These are phyloP conservation scores for Erpornis zantholeuca DNA, from an alignment of 2,113 vertebrate genomes.

Conservation along the genomic window DNA sequence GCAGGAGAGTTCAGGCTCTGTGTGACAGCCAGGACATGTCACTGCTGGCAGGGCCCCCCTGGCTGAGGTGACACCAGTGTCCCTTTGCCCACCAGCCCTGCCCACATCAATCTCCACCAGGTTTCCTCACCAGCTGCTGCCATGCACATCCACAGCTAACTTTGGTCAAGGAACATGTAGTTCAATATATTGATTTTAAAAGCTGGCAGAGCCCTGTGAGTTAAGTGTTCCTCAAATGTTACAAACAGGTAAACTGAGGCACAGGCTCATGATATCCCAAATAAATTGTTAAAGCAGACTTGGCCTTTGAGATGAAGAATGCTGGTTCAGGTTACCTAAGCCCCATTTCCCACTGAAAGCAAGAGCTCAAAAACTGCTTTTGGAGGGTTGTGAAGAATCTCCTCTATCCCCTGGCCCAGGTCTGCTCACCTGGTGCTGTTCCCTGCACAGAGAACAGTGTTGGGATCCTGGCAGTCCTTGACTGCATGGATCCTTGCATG, in stretches of 20 bases:
- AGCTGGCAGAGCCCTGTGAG: not conserved
- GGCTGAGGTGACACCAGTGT: not conserved
- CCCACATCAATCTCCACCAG: not conserved
- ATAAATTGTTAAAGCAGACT: not conserved
- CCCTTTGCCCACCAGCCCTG: not conserved
- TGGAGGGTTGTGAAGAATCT: not conserved
- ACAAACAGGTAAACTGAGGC: not conserved
- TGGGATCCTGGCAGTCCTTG: not conserved
- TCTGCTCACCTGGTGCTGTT: not conserved
- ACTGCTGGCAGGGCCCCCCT: not conserved
- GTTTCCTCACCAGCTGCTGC: not conserved
- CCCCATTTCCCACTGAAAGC: not conserved
- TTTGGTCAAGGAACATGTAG: not conserved
- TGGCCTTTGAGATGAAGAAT: not conserved
- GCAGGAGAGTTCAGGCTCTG: not conserved
- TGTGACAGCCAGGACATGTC: not conserved
- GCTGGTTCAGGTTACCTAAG: not conserved
- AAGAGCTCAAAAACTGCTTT: not conserved
- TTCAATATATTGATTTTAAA: not conserved
- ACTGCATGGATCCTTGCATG: not conserved
- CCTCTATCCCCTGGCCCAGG: fast-evolving
- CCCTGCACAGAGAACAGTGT: no score
- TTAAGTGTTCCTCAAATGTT: not conserved
- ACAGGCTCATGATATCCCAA: not conserved
- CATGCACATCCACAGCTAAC: not conserved